Conservation (phyloP, 2,797 vertebrate genomes). For the Danio albolineatus region DNA sequence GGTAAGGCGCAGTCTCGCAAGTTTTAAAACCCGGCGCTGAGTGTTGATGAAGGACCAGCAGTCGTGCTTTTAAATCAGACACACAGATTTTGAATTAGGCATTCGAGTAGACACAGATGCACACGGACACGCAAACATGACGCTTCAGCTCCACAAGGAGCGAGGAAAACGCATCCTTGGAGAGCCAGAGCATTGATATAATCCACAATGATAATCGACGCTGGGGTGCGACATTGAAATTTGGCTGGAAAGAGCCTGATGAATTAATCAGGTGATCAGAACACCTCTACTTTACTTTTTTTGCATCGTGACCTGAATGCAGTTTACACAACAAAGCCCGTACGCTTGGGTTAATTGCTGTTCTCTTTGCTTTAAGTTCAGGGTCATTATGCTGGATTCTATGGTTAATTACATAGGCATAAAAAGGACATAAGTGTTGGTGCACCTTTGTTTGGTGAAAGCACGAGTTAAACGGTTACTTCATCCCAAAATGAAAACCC, state of each 20-base stretch:
- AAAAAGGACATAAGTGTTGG: neutral
- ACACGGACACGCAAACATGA: constrained; percentile 57
- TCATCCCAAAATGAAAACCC: too few relatives aligned
- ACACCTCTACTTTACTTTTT: neutral
- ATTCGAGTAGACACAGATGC: constrained; percentile 58
- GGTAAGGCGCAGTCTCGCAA: constrained; percentile 78
- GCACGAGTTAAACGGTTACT: neutral
- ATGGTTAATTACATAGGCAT: constrained; percentile 35
- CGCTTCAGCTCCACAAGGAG: constrained; percentile 46
- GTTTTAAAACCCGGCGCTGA: constrained; percentile 74
- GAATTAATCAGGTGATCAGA: neutral
- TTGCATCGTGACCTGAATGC: neutral
- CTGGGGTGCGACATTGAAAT: neutral
- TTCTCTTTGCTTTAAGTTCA: constrained; percentile 13
- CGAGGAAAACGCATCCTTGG: constrained; percentile 7
- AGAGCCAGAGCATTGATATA: constrained; percentile 24
- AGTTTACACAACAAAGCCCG: constrained; percentile 4
- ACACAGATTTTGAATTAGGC: constrained; percentile 65
- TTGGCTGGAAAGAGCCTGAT: neutral
- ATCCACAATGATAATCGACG: constrained; percentile 22
- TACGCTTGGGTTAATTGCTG: constrained; percentile 32
- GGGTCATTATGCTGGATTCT: neutral
- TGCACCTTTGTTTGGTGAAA: constrained; percentile 1
- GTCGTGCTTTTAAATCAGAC: constrained; percentile 73
- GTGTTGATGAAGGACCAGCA: constrained; percentile 73